phyloP scores from a whole-genome alignment of 2,888 invertebrate species.

The Linhomoeus sp. region DNA sequence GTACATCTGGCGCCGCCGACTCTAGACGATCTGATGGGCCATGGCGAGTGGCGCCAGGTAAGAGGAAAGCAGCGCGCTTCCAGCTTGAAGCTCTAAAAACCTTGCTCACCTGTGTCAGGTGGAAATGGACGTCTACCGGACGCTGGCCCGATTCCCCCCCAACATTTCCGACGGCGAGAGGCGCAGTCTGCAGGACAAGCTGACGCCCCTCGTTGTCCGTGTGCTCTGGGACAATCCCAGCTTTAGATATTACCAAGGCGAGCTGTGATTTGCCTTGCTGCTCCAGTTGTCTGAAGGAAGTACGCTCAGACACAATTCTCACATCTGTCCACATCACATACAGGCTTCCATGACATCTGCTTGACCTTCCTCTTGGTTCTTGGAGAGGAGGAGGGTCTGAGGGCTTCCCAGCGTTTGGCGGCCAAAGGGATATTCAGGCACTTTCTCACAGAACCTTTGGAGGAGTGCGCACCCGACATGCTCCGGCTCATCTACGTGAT shows the following conservation, averaged over 20 bases:
- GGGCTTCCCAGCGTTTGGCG: conserved; percentile 3
- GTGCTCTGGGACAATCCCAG: conserved; percentile 16
- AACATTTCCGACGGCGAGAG: conserved; percentile 18
- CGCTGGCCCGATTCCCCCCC: conserved; percentile 13
- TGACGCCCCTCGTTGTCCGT: conserved; percentile 22
- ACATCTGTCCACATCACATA: neutral
- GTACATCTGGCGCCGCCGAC: too few species aligned
- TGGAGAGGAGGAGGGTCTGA: conserved; percentile 13
- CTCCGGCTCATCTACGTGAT: conserved; percentile 3
- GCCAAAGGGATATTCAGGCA: conserved; percentile 1
- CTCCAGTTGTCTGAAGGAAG: neutral
- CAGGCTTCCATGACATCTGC: conserved; percentile 26
- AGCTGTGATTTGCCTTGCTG: neutral
- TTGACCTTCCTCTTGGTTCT: conserved; percentile 18
- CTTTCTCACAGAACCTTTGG: conserved; percentile 14
- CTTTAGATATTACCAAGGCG: conserved; percentile 25
- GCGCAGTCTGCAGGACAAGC: conserved; percentile 8
- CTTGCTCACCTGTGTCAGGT: conserved; percentile 25
- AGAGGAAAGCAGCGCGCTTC: too few species aligned
- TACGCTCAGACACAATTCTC: neutral
- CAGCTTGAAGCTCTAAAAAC: too few species aligned
- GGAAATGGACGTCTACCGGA: conserved; percentile 23
- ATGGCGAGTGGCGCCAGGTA: too few species aligned
- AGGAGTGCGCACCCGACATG: conserved; percentile 12
- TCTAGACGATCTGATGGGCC: too few species aligned